Percentiles rank a stretch among this genome's conserved stretches.
phyloP scores from a whole-genome alignment of 2,888 invertebrate genomes.

The Hecatera dysodea region DNA sequence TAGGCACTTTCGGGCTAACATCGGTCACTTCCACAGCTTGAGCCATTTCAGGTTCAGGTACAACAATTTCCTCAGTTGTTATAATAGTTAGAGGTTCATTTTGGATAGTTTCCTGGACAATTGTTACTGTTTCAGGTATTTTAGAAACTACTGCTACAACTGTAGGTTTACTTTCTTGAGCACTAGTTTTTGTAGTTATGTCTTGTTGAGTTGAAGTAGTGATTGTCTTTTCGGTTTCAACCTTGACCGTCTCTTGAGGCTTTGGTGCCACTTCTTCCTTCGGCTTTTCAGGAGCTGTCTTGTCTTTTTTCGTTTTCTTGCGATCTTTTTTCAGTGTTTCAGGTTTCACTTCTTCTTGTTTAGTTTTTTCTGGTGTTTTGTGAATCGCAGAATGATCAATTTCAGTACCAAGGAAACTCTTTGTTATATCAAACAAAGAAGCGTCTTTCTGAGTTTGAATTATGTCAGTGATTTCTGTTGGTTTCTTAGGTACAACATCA shows the following conservation, averaged over 20 bases:
- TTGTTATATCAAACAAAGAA: conserved; percentile 32
- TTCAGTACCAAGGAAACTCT: conserved; percentile 48
- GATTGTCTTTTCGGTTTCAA: background rate
- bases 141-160: conserved; percentile 15
- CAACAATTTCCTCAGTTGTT: conserved; percentile 33
- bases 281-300: conserved; percentile 6
- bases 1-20: conserved; percentile 33
- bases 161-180: conserved; percentile 17
- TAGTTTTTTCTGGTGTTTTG: conserved; percentile 18
- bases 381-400: conserved; percentile 50
- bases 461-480: conserved; percentile 5
- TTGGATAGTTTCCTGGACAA: conserved; percentile 45
- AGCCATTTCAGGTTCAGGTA: conserved; percentile 36
- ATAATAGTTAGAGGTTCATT: conserved; percentile 37
- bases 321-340: conserved; percentile 2
- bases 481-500: conserved; percentile 13
- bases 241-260: background rate
- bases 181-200: background rate
- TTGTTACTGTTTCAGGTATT: conserved; percentile 38
- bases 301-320: conserved; percentile 9
- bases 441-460: conserved; percentile 21
- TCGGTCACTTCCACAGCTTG: conserved; percentile 56
- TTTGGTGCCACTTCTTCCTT: conserved; percentile 5
- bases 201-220: conserved; percentile 13
- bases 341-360: background rate